A percentile compares a stretch with the other conserved stretches of the same genome.
phyloP scores from a whole-genome alignment of 1,140 invertebrate species.

The Lanistes nyassanus region DNA sequence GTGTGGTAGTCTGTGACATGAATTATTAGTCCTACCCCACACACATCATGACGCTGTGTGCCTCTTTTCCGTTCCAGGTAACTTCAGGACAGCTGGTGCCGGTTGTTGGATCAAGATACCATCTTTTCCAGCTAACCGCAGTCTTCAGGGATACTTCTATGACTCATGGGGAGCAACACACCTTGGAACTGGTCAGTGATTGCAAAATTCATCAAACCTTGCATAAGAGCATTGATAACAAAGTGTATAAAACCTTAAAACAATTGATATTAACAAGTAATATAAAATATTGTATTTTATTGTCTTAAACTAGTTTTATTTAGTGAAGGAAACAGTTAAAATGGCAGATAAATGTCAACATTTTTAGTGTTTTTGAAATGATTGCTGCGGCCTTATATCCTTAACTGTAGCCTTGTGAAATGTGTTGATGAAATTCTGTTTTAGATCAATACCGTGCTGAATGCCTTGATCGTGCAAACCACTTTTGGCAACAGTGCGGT shows the following conservation, averaged over 20 bases:
- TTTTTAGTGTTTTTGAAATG: too few species aligned
- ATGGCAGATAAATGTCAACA: too few species aligned
- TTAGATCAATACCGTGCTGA: conserved; percentile 14
- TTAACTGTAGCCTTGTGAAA: too few species aligned
- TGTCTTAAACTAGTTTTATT: too few species aligned
- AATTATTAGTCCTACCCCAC: background rate
- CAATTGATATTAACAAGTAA: too few species aligned
- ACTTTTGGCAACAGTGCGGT: conserved; percentile 36
- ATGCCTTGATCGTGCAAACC: conserved; percentile 27
- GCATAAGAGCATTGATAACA: background rate
- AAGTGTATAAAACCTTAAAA: background rate
- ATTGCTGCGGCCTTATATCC: too few species aligned
- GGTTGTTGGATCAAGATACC: conserved; percentile 29
- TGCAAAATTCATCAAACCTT: background rate
- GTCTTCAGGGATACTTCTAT: conserved; percentile 28
- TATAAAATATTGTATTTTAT: too few species aligned
- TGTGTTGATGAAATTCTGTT: too few species aligned
- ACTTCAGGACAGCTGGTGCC: background rate
- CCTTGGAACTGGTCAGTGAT: conserved; percentile 9
- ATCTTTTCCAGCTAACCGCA: conserved; percentile 23
- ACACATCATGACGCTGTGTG: too few species aligned
- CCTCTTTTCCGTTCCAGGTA: background rate
- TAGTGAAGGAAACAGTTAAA: too few species aligned
- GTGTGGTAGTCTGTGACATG: background rate
- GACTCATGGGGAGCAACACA: conserved; percentile 27